A percentile compares a stretch with the other conserved stretches of the same genome.
Evolutionary conservation across 2,888 invertebrate species (phyloP).

Genomic region (Germaria angustata): DNA sequence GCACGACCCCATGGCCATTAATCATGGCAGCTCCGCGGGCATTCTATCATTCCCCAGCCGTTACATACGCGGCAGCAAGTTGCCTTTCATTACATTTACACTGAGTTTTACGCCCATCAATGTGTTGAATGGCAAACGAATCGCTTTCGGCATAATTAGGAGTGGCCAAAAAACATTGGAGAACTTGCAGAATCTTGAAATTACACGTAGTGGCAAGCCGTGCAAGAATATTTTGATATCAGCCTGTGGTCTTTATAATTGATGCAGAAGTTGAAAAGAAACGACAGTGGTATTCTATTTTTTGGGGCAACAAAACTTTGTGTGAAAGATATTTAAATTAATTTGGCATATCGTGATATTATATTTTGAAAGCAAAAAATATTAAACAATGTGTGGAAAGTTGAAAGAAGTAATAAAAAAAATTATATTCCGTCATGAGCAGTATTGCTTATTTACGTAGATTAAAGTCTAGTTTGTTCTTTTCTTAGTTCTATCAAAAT

Average conservation of each 20-base stretch:
- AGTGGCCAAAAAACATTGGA: slow-evolving; percentile 74
- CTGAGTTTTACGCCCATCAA: slow-evolving; percentile 77
- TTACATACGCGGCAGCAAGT: slow-evolving; percentile 73
- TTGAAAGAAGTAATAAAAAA: too few species aligned
- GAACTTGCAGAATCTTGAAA: slow-evolving; percentile 72
- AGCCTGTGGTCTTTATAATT: slow-evolving; percentile 72
- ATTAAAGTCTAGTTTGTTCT: too few species aligned
- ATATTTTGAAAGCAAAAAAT: too few species aligned
- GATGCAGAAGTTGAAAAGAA: not conserved
- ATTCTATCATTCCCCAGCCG: slow-evolving; percentile 76
- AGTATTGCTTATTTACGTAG: too few species aligned
- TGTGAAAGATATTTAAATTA: not conserved
- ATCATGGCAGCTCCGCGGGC: slow-evolving; percentile 74
- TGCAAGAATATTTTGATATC: slow-evolving; percentile 71
- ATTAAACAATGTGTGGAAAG: too few species aligned
- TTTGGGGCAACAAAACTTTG: not conserved
- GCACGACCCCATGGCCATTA: slow-evolving; percentile 74
- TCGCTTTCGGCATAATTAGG: slow-evolving; percentile 76
- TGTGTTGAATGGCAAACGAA: slow-evolving; percentile 76
- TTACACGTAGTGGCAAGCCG: slow-evolving; percentile 70
- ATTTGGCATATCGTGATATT: too few species aligned
- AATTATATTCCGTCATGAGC: too few species aligned
- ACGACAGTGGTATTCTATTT: not conserved
- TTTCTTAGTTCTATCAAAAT: too few species aligned
- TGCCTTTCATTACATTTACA: slow-evolving; percentile 72